A percentile compares a stretch with the other conserved stretches of the same genome.
Evolutionary conservation across 2,113 vertebrate genomes (phyloP).

Genomic region (Corythaixoides concolor): DNA sequence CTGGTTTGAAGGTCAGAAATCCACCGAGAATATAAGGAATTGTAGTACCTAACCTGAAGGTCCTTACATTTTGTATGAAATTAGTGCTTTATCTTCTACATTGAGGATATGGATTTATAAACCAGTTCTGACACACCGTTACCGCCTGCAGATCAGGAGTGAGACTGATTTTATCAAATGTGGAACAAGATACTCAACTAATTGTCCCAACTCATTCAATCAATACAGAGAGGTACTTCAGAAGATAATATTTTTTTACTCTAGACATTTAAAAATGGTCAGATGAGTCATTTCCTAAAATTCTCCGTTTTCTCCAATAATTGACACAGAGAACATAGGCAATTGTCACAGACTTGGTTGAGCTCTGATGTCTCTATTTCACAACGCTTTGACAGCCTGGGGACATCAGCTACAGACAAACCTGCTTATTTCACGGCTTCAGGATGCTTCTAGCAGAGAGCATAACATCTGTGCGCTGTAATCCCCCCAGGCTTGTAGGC

Average conservation of each 20-base stretch:
- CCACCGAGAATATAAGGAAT: background rate
- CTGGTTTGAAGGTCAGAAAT: background rate
- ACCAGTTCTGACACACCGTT: background rate
- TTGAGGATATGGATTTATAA: background rate
- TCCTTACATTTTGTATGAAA: background rate
- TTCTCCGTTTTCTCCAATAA: background rate
- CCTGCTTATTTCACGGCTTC: background rate
- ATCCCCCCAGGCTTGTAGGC: background rate
- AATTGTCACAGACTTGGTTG: background rate
- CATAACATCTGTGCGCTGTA: background rate
- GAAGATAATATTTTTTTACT: background rate
- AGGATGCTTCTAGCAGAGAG: background rate
- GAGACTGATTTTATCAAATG: background rate
- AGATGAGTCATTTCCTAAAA: background rate
- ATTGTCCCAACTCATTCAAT: background rate
- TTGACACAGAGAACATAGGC: background rate
- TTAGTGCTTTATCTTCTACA: background rate
- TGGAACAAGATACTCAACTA: background rate
- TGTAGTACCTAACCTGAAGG: background rate
- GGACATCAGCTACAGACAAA: background rate
- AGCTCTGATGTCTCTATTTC: background rate
- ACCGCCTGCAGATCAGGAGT: background rate
- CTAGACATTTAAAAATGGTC: background rate
- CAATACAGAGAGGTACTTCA: background rate
- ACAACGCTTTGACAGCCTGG: background rate